Evolutionary conservation across 2,797 vertebrate species (phyloP), one percentile per base, ranked within the genome.

Genomic region (Echiichthys vipera): DNA sequence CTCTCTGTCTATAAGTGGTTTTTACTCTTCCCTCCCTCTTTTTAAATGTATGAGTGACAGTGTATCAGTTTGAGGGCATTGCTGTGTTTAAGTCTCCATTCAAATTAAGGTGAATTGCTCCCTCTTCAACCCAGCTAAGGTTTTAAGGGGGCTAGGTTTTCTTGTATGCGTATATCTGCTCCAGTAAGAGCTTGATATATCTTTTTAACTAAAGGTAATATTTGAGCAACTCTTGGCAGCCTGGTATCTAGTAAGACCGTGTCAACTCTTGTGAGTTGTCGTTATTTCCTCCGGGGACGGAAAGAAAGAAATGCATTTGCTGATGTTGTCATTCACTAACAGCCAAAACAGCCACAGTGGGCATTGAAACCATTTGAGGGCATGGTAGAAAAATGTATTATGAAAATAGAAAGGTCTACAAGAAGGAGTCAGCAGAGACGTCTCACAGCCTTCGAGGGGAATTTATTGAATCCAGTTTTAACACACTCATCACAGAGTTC

Each of bases 51-150:
- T 56, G 65, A 70, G 67, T 40, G 37, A 45, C 49, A n/a, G 45
- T 68, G 29, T 63, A 8, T 43, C 36, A 13, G 39, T 65, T 24
- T 57, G 56, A 47, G 18, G 25, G 42, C 47, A 45, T 58, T 29
- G 0, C 13, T 42, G 63, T 55, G 53, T 65, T 40, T 63, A 40
- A 42, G 77, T 68, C 73, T 78, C 77, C 5, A 2, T 77, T 78
- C 43, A 86, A 90, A 89, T 92, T 88, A 87, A 85, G 47, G 71
- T 66, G 71, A 88, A 89, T 80, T 88, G 82, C 71, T 56, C 61
- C 70, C 53, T 82, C 61, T 89, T 73, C 86, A 69, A 82, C 81
- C 66, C 49, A 54, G 24, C 55, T 43, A n/a, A 55, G 40, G 59
- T 74, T 80, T 71, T 63, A 64, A 43, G 42, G 20, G n/a, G 55